Evolutionary conservation across 2,888 invertebrate species (phyloP).

Genomic region (Acronicta aceris): DNA sequence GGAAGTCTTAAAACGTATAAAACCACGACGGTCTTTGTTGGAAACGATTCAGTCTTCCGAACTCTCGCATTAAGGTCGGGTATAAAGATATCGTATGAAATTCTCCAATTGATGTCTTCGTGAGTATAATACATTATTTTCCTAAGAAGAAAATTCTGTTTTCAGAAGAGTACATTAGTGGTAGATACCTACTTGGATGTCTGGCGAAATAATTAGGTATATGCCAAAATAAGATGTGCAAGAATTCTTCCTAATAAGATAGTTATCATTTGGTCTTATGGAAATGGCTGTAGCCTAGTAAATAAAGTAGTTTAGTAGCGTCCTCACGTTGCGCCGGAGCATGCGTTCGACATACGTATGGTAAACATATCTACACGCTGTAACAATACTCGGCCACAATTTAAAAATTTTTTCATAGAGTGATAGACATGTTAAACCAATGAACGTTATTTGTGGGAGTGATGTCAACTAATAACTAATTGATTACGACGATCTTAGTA

Average conservation of each 20-base stretch:
- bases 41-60: slow-evolving; percentile 52
- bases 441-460: slow-evolving; percentile 14
- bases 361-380: slow-evolving; percentile 55
- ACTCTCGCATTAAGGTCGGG: slow-evolving; percentile 48
- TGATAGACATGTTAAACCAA: not conserved
- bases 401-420: not conserved
- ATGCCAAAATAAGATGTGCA: slow-evolving; percentile 52
- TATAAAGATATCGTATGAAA: slow-evolving; percentile 40
- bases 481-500: too few species aligned
- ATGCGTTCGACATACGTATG: slow-evolving; percentile 48
- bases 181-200: slow-evolving; percentile 31
- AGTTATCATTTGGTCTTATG: slow-evolving; percentile 62
- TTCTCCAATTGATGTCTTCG: slow-evolving; percentile 42
- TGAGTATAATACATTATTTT: slow-evolving; percentile 27
- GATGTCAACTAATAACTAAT: slow-evolving; percentile 23
- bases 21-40: slow-evolving; percentile 42
- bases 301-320: slow-evolving; percentile 45
- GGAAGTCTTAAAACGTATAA: slow-evolving; percentile 41
- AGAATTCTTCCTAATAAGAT: slow-evolving; percentile 51
- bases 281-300: slow-evolving; percentile 55
- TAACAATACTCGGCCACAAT: slow-evolving; percentile 23
- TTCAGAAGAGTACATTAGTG: slow-evolving; percentile 33
- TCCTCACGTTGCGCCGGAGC: slow-evolving; percentile 29
- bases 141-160: slow-evolving; percentile 30
- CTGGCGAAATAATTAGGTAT: slow-evolving; percentile 36